These are phyloP conservation scores for Sepiola atlantica DNA, from an alignment of 2,888 invertebrate genomes.

Conservation along the genomic window DNA sequence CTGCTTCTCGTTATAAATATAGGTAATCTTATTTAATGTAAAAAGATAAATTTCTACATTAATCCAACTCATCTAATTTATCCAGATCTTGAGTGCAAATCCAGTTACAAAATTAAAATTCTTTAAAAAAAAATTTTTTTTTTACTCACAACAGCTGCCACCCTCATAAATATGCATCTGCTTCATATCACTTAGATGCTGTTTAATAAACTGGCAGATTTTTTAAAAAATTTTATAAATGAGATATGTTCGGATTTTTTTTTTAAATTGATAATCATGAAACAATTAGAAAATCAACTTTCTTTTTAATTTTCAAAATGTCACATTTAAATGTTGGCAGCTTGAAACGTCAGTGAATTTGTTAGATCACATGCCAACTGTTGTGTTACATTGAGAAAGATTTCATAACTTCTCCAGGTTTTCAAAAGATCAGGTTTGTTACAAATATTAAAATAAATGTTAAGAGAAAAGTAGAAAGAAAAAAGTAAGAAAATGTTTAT, in stretches of 20 bases:
- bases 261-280: background rate
- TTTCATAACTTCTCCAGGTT: background rate
- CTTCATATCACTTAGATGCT: background rate
- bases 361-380: background rate
- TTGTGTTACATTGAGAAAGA: background rate
- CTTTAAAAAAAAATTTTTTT: too few relatives aligned
- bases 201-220: background rate
- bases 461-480: background rate
- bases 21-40: too few relatives aligned
- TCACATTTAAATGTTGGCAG: background rate
- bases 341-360: background rate
- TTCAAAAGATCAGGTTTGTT: background rate
- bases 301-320: background rate
- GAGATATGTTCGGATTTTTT: background rate
- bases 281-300: background rate
- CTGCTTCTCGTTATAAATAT: too few relatives aligned
- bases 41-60: background rate
- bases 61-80: background rate
- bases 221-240: background rate
- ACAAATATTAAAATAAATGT: background rate
- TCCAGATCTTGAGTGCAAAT: background rate
- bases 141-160: background rate
- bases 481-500: background rate
- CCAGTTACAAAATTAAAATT: background rate
- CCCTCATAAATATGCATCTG: background rate